Conservation (phyloP, 2,797 vertebrate genomes). For the Gila robusta region DNA sequence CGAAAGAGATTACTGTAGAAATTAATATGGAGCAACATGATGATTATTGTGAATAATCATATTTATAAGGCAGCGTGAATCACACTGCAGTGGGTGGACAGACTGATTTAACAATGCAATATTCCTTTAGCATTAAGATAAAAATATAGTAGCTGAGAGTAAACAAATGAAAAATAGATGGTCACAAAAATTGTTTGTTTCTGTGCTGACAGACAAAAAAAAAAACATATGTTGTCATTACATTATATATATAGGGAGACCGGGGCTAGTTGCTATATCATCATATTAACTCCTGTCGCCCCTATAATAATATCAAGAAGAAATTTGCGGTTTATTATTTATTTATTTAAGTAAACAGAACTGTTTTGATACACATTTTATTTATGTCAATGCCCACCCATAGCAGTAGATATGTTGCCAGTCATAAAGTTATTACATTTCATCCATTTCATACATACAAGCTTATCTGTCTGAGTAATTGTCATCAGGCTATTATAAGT, state of each 20-base stretch:
- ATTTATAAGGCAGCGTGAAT: constrained; percentile 20
- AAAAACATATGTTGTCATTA: neutral
- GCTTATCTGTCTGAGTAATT: neutral
- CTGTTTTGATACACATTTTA: neutral
- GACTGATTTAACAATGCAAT: constrained; percentile 34
- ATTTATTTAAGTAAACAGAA: neutral
- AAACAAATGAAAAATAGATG: constrained; percentile 5
- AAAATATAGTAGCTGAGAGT: neutral
- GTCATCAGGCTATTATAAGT: constrained; percentile 21
- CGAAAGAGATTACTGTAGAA: constrained; percentile 31
- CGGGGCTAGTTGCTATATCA: neutral
- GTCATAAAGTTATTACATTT: constrained; percentile 22
- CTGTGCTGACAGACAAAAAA: neutral
- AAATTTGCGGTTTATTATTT: neutral
- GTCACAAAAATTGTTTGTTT: neutral
- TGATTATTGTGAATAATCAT: constrained; percentile 39
- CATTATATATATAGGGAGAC: neutral
- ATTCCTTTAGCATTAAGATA: neutral
- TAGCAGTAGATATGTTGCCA: constrained; percentile 1
- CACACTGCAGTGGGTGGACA: constrained; percentile 30
- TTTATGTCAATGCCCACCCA: constrained; percentile 3
- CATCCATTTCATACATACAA: constrained; percentile 27
- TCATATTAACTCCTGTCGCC: neutral
- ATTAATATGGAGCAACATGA: constrained; percentile 38
- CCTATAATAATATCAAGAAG: neutral